Conservation (phyloP, 2,113 vertebrate genomes). For the Bufo gargarizans region DNA sequence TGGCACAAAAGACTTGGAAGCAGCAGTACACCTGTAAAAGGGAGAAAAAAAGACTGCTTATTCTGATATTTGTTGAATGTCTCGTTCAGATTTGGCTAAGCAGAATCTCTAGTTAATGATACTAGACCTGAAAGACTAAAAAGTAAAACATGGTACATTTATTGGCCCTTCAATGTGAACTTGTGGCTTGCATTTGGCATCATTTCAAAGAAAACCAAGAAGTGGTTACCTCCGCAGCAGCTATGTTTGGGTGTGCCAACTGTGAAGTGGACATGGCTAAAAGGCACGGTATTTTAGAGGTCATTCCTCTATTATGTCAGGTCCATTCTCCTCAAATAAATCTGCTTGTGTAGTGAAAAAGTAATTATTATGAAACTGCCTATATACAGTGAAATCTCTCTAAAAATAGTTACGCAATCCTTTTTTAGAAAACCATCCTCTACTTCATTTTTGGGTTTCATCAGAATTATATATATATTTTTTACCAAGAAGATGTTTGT, state of each 20-base stretch:
- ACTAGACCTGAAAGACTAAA: background rate
- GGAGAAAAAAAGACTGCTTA: background rate
- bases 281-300: background rate
- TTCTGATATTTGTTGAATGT: background rate
- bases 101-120: background rate
- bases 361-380: background rate
- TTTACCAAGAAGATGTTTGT: too few relatives aligned
- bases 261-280: background rate
- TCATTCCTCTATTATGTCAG: background rate
- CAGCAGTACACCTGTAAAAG: background rate
- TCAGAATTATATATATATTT: too few relatives aligned
- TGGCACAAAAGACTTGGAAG: background rate
- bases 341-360: background rate
- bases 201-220: background rate
- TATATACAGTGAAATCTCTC: too few relatives aligned
- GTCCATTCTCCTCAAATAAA: background rate
- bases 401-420: too few relatives aligned
- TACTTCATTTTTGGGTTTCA: background rate
- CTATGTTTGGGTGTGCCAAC: background rate
- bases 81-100: background rate
- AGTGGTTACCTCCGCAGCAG: background rate
- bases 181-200: background rate
- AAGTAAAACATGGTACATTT: background rate
- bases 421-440: background rate
- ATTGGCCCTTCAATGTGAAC: background rate